A percentile compares a stretch with the other conserved stretches of the same genome.
Evolutionary conservation across 2,113 vertebrate genomes (phyloP).

Genomic region (Cariama cristata): DNA sequence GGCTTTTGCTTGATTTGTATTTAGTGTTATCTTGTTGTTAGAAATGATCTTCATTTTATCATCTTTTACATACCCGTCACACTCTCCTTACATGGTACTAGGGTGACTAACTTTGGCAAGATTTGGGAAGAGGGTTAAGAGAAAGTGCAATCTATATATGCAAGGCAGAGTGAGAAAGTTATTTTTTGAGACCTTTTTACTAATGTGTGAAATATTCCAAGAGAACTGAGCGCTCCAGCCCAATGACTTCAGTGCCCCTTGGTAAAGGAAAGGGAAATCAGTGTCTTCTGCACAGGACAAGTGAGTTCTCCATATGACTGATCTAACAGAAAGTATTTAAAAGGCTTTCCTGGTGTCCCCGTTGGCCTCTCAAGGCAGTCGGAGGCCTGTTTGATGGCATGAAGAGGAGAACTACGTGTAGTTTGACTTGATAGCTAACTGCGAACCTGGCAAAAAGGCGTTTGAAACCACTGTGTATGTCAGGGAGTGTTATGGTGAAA

Average conservation of each 20-base stretch:
- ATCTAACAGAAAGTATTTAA: background rate
- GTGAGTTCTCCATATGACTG: background rate
- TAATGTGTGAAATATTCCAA: background rate
- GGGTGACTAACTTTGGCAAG: background rate
- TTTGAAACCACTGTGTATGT: background rate
- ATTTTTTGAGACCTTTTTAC: background rate
- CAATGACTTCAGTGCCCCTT: background rate
- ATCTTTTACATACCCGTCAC: background rate
- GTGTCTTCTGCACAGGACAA: background rate
- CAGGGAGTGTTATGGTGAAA: background rate
- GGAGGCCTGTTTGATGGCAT: background rate
- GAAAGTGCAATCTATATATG: background rate
- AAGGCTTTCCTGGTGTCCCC: background rate
- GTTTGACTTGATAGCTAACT: background rate
- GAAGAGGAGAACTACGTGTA: background rate
- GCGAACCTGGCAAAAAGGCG: background rate
- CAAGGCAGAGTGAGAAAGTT: background rate
- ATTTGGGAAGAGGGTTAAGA: background rate
- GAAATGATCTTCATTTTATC: background rate
- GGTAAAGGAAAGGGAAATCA: background rate
- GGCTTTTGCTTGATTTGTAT: background rate
- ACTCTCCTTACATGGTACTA: background rate
- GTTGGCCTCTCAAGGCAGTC: background rate
- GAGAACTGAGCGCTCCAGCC: background rate
- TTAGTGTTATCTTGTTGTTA: background rate